These are phyloP conservation scores for Tachysurus fulvidraco DNA, from an alignment of 2,113 vertebrate genomes.

Conservation along the genomic window DNA sequence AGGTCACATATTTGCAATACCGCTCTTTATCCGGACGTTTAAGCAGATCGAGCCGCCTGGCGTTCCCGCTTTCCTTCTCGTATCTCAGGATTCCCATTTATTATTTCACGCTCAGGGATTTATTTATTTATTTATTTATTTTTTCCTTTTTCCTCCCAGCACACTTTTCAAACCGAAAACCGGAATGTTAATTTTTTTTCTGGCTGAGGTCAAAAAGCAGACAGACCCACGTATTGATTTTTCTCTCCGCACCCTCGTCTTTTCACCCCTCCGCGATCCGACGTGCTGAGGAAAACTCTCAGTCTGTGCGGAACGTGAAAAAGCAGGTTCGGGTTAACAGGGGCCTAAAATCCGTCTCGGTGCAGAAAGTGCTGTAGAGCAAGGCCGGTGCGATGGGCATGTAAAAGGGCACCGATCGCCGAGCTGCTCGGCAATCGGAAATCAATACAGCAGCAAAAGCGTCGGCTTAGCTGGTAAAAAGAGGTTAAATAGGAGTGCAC, in stretches of 20 bases:
- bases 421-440: slow-evolving; percentile 49
- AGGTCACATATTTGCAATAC: not conserved
- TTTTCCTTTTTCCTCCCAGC: no score
- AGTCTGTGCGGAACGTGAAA: slow-evolving; percentile 28
- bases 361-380: slow-evolving; percentile 32
- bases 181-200: slow-evolving; percentile 21
- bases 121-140: no score
- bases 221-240: slow-evolving; percentile 33
- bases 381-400: slow-evolving; percentile 17
- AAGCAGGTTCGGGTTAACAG: slow-evolving; percentile 15
- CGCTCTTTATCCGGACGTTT: not conserved
- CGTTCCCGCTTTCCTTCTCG: not conserved
- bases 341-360: slow-evolving; percentile 1
- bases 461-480: slow-evolving; percentile 50
- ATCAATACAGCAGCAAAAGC: slow-evolving; percentile 55
- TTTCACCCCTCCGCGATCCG: slow-evolving; percentile 20
- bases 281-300: not conserved
- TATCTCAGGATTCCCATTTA: not conserved
- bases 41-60: not conserved
- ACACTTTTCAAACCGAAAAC: not conserved
- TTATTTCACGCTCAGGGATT: not conserved
- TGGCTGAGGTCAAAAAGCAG: slow-evolving; percentile 4
- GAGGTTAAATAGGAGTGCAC: slow-evolving; percentile 55
- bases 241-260: not conserved
- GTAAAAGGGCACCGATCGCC: slow-evolving; percentile 42